These are phyloP conservation scores for Dysidea cf. avara DNA, from an alignment of 37 sponge, comb jelly and placozoan species.

Conservation along the genomic window DNA sequence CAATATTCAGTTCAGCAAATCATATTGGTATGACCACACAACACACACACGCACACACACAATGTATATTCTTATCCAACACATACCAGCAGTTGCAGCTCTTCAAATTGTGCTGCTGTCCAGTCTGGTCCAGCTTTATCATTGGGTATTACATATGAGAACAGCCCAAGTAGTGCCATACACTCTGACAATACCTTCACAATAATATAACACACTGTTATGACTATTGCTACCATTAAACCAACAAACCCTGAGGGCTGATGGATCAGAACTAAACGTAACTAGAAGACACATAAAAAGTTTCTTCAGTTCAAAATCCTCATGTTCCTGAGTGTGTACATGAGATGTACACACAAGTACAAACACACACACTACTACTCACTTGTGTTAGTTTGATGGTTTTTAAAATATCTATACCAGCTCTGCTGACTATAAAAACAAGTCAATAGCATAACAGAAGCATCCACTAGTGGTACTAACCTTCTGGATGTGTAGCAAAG, in stretches of 20 bases:
- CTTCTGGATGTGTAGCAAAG: slow-evolving; percentile 56
- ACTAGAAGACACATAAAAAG: slow-evolving; percentile 69
- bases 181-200: slow-evolving; percentile 72
- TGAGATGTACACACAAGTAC: neutral
- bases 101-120: slow-evolving; percentile 95
- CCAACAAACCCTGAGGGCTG: slow-evolving; percentile 63
- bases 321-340: slow-evolving; percentile 34
- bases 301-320: slow-evolving; percentile 98
- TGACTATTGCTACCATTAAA: no score
- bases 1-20: no score
- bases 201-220: no score
- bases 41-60: no score
- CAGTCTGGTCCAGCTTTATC: slow-evolving; percentile 77
- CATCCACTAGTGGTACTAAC: slow-evolving; percentile 10
- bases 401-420: slow-evolving; percentile 15
- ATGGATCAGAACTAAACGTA: slow-evolving; percentile 55
- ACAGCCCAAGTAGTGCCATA: slow-evolving; percentile 71
- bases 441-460: neutral
- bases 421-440: neutral
- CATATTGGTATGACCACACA: no score
- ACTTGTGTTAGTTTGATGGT: slow-evolving; percentile 34
- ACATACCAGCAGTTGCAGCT: slow-evolving; percentile 88
- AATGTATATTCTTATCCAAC: neutral
- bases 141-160: slow-evolving; percentile 89
- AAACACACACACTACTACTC: no score